Base-by-base conservation (phyloP, 2,797 vertebrate species). In the Crossoptilon crossoptilon region DNA sequence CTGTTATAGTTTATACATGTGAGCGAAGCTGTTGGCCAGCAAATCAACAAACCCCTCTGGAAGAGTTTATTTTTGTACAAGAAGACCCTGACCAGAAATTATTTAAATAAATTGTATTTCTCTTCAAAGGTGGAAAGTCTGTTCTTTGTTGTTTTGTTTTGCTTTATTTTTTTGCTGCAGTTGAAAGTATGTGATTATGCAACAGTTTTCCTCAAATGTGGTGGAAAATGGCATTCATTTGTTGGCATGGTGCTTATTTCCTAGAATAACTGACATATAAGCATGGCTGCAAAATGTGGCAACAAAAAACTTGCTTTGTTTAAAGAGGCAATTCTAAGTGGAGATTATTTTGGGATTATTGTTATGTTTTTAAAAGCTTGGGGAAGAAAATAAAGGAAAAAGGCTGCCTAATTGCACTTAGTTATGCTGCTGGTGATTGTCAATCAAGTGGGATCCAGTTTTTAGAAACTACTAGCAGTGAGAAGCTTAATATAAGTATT, bases 31-130 rank as follows among this genome's bases (percentile, higher is more conserved):
- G 99, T 96, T 99, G 99, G 99, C 96, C 96, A 3, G 8, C 88
- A 4, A 93, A 97, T 69, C 97, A 97, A 16, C 91, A 93, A 27
- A 93, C 70, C 1, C 97, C 98, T 17, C 53, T 98, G 72, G 98
- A 99, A 93, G 99, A 99, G 97, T 98, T 98, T 95, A 83, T 98
- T 94, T 95, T 98, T 41, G 94, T 99, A 60, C 99, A 99, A 95
- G 96, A 97, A 8, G 99, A 99, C 82, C 99, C 99, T 2, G 99
- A 99, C 97, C 98, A 99, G 94, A 92, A 96, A 90, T 96, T 99
- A 37, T 99, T 99, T 95, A 98, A 98, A 92, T 99, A 98, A 98
- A 96, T 22, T 6, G 3, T 67, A 7, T 92, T 94, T 93, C 76
- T 87, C 64, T 10, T 6, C n/a, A 9, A 29, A 75, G 26, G 46